Evolutionary conservation across 2,888 invertebrate genomes (phyloP).

Genomic region (Toxonevra muliebris): DNA sequence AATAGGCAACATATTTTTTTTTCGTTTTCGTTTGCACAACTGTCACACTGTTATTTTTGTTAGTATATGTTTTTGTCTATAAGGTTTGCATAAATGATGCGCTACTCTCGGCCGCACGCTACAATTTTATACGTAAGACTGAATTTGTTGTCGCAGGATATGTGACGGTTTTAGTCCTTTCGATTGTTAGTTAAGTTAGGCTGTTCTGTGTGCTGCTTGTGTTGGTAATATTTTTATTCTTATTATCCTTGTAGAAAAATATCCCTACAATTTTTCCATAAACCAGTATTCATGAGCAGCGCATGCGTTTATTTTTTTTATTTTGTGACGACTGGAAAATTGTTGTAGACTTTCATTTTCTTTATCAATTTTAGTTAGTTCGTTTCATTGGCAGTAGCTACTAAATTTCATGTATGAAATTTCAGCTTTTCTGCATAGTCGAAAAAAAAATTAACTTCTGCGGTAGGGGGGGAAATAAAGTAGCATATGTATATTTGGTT

Average conservation of each 20-base stretch:
- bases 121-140: conserved; percentile 58
- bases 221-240: not conserved
- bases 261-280: conserved; percentile 33
- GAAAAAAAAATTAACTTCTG: not conserved
- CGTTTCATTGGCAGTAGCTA: not conserved
- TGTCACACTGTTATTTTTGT: conserved; percentile 1
- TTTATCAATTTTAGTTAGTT: not conserved
- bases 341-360: conserved; percentile 9
- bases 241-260: conserved; percentile 14
- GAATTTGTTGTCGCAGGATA: conserved; percentile 43
- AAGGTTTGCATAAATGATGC: conserved; percentile 42
- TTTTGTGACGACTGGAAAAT: conserved; percentile 31
- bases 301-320: conserved; percentile 30
- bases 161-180: conserved; percentile 24
- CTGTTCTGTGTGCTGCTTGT: not conserved
- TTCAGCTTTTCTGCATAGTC: not conserved
- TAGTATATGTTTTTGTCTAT: conserved; percentile 10
- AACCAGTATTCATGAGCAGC: conserved; percentile 38
- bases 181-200: not conserved
- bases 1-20: conserved; percentile 22
- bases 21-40: conserved; percentile 11
- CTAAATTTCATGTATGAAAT: not conserved
- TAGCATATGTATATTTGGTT: too few relatives aligned
- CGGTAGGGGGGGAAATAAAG: too few relatives aligned
- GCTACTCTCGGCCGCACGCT: conserved; percentile 57